Evolutionary conservation across 2,888 invertebrate species (phyloP).

Genomic region (Stenolophus ochropezus): DNA sequence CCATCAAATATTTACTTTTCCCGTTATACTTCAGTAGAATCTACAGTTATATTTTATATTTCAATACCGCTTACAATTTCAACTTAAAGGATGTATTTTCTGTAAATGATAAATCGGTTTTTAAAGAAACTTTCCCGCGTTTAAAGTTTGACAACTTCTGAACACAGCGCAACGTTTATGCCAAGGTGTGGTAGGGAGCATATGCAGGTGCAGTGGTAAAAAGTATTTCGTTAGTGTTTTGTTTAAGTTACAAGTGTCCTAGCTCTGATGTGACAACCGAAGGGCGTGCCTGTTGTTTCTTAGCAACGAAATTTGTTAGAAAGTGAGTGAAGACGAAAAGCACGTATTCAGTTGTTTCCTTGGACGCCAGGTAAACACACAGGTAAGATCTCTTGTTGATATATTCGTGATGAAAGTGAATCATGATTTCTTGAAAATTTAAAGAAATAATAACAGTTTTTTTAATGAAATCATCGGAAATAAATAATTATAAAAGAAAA

Average conservation of each 20-base stretch:
- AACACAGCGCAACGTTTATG: slow-evolving; percentile 11
- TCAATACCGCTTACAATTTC: neutral
- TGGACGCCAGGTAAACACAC: slow-evolving; percentile 30
- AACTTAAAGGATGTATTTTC: neutral
- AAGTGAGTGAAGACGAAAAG: slow-evolving; percentile 21
- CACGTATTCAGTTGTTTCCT: slow-evolving; percentile 39
- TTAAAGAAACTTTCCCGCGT: neutral
- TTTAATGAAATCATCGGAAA: slow-evolving; percentile 40
- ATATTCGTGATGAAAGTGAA: slow-evolving; percentile 46
- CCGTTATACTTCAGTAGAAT: neutral
- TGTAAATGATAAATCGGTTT: neutral
- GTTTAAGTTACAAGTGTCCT: slow-evolving; percentile 2
- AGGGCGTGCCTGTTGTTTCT: slow-evolving; percentile 49
- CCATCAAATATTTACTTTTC: slow-evolving; percentile 12
- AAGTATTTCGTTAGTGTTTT: slow-evolving; percentile 36
- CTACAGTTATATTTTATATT: neutral
- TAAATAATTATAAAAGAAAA: neutral
- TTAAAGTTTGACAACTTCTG: slow-evolving; percentile 10
- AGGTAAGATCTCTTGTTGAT: slow-evolving; percentile 47
- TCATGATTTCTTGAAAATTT: slow-evolving; percentile 36
- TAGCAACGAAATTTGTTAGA: slow-evolving; percentile 39
- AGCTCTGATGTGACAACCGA: slow-evolving; percentile 29
- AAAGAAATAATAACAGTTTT: slow-evolving; percentile 12
- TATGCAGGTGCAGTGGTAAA: slow-evolving; percentile 46
- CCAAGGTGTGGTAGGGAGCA: slow-evolving; percentile 52